Conservation (phyloP, 2,113 vertebrate species). For the Apistogramma diplotaenia region DNA sequence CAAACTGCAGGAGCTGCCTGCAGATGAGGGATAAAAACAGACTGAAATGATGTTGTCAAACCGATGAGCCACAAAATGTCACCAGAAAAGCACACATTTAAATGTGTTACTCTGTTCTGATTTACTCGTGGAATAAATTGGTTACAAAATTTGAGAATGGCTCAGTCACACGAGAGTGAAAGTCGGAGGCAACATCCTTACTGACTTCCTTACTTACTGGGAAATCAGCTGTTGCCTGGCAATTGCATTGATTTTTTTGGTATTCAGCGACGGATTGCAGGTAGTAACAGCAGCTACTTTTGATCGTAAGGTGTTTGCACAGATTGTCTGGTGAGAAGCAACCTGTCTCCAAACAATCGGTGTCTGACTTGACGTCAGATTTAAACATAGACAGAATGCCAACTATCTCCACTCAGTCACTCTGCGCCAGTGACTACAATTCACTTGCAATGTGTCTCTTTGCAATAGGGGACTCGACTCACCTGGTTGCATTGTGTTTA, state of each 20-base stretch:
- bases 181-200: not conserved
- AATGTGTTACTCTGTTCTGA: not conserved
- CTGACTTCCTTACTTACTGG: too few species aligned
- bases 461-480: not conserved
- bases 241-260: not conserved
- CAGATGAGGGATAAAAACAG: not conserved
- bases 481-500: not conserved
- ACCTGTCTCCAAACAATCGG: not conserved
- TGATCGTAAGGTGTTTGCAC: not conserved
- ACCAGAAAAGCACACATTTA: not conserved
- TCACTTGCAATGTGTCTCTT: not conserved
- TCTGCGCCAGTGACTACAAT: not conserved
- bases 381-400: not conserved
- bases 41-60: not conserved
- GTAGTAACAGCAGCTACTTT: not conserved
- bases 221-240: not conserved
- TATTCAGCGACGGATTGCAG: not conserved
- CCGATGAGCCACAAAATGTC: not conserved
- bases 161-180: not conserved
- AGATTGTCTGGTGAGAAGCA: not conserved
- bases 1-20: conserved; percentile 5
- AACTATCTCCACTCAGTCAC: not conserved
- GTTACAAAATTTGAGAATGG: not conserved
- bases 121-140: not conserved
- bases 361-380: not conserved